Conservation (phyloP, 2,113 vertebrate genomes). For the Podarcis raffonei region DNA sequence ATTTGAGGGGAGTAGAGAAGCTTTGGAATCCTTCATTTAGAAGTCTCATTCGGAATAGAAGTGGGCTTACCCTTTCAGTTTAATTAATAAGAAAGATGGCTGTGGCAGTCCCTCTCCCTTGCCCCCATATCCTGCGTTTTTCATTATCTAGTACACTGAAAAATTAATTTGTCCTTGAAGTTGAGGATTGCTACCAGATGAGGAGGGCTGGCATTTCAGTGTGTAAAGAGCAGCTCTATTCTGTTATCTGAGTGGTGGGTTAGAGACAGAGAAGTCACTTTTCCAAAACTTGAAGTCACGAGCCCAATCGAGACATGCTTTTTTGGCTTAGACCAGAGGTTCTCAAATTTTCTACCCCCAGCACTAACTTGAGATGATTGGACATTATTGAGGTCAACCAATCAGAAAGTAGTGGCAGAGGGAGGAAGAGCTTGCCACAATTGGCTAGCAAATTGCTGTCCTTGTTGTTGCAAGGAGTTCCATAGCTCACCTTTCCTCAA, state of each 20-base stretch:
- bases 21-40: background rate
- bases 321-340: background rate
- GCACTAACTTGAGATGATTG: too few relatives aligned
- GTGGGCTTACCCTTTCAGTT: background rate
- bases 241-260: background rate
- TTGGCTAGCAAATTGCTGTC: too few relatives aligned
- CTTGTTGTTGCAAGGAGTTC: too few relatives aligned
- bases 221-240: background rate
- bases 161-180: background rate
- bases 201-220: background rate
- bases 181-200: background rate
- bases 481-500: too few relatives aligned
- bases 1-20: background rate
- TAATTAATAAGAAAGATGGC: background rate
- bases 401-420: too few relatives aligned
- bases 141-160: background rate
- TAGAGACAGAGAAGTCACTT: background rate
- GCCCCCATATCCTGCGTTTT: background rate
- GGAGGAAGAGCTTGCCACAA: too few relatives aligned
- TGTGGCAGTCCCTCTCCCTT: background rate
- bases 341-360: too few relatives aligned
- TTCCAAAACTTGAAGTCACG: background rate
- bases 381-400: too few relatives aligned
- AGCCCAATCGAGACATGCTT: background rate
- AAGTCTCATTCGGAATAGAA: background rate